Percentiles rank a stretch among this genome's conserved stretches.
phyloP scores from a whole-genome alignment of 2,797 vertebrate genomes.

The Sebastes reedi region DNA sequence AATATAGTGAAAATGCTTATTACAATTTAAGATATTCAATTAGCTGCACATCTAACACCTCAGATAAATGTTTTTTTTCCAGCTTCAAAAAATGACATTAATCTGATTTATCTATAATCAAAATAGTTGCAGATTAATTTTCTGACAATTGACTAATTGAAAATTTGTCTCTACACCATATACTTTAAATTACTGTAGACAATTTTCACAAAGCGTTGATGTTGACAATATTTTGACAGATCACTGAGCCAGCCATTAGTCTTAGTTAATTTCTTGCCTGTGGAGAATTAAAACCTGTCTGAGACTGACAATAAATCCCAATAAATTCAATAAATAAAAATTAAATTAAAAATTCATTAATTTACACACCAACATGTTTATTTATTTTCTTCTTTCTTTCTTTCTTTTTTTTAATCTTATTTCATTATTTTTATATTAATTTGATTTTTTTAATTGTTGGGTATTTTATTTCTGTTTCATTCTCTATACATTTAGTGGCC shows the following conservation, averaged over 20 bases:
- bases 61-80: neutral
- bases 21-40: neutral
- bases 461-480: neutral
- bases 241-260: neutral
- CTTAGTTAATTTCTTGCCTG: rapidly evolving
- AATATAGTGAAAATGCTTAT: neutral
- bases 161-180: neutral
- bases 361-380: rapidly evolving
- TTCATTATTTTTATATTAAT: neutral
- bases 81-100: neutral
- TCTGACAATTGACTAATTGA: neutral
- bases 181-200: neutral
- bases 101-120: neutral
- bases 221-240: neutral
- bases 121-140: neutral
- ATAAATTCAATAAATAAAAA: neutral
- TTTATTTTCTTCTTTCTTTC: neutral
- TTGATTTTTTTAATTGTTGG: neutral
- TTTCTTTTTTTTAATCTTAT: neutral
- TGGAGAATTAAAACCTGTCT: neutral
- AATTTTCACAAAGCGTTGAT: neutral
- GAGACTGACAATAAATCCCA: neutral
- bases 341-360: rapidly evolving
- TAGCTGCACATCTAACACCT: neutral
- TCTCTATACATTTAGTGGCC: neutral